phyloP scores from a whole-genome alignment of 1,140 invertebrate species.

The Solen grandis region DNA sequence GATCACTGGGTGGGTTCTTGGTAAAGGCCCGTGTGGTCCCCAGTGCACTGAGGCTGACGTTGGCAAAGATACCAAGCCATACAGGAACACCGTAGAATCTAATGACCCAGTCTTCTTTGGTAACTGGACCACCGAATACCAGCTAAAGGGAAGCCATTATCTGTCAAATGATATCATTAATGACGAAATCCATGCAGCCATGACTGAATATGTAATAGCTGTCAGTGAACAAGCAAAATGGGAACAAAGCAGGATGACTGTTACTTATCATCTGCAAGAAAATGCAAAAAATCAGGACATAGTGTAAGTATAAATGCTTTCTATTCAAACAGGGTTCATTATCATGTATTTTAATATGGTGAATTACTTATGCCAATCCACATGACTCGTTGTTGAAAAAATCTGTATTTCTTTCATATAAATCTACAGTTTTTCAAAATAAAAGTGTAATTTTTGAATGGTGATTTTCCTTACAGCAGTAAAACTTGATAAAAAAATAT shows the following conservation, averaged over 20 bases:
- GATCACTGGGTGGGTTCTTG: constrained; percentile 2
- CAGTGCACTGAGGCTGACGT: neutral
- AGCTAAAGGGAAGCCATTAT: neutral
- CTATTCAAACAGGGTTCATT: too few species aligned
- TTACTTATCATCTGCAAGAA: neutral
- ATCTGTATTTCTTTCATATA: too few species aligned
- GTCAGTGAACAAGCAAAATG: neutral
- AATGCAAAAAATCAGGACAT: neutral
- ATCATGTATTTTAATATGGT: too few species aligned
- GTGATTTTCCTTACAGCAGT: too few species aligned
- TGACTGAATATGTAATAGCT: neutral
- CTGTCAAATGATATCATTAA: neutral
- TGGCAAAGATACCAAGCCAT: neutral
- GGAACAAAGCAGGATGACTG: neutral
- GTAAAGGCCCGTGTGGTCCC: constrained; percentile 7
- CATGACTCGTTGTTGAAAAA: too few species aligned
- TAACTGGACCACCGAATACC: neutral
- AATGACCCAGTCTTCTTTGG: neutral
- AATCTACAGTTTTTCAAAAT: too few species aligned
- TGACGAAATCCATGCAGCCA: neutral
- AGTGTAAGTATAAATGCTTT: too few species aligned
- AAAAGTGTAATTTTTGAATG: too few species aligned
- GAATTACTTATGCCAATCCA: too few species aligned
- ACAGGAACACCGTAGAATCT: neutral
- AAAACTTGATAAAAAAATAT: too few species aligned